A percentile compares a stretch with the other conserved stretches of the same genome.
phyloP scores from a whole-genome alignment of 2,888 invertebrate genomes.

The Cyrtodaria siliqua region DNA sequence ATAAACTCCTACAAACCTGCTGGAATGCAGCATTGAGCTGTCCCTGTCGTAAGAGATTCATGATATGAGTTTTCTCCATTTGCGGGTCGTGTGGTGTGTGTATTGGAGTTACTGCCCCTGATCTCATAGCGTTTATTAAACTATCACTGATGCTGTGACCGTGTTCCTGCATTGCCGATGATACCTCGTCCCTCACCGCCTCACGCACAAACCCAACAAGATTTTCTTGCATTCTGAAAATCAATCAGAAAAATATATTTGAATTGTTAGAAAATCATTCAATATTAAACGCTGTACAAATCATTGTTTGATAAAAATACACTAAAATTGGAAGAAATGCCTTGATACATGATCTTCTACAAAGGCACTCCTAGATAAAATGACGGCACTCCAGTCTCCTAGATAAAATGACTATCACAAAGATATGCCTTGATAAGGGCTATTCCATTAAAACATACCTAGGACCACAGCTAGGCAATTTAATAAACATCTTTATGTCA shows the following conservation, averaged over 20 bases:
- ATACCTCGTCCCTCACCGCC: conserved; percentile 83
- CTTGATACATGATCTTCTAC: too few relatives aligned
- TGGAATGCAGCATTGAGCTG: conserved; percentile 96
- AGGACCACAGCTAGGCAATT: too few relatives aligned
- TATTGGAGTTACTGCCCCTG: conserved; percentile 92
- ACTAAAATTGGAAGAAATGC: too few relatives aligned
- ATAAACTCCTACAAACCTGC: conserved; percentile 86
- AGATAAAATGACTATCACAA: too few relatives aligned
- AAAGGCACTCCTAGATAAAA: too few relatives aligned
- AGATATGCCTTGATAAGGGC: too few relatives aligned
- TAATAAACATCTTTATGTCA: too few relatives aligned
- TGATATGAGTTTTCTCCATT: conserved; percentile 88
- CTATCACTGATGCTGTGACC: conserved; percentile 88
- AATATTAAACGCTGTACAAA: too few relatives aligned
- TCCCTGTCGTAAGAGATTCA: conserved; percentile 90
- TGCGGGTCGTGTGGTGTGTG: conserved; percentile 86
- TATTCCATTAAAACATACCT: too few relatives aligned
- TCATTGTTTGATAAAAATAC: too few relatives aligned
- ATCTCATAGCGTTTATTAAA: conserved; percentile 89
- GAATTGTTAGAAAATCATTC: too few relatives aligned
- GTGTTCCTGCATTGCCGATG: conserved; percentile 87
- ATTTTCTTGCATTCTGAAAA: conserved; percentile 81
- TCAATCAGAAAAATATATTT: not conserved
- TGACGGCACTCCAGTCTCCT: too few relatives aligned
- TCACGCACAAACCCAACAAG: conserved; percentile 79